Base-by-base conservation (phyloP, 2,113 vertebrate genomes). In the Melanocharis versteri region DNA sequence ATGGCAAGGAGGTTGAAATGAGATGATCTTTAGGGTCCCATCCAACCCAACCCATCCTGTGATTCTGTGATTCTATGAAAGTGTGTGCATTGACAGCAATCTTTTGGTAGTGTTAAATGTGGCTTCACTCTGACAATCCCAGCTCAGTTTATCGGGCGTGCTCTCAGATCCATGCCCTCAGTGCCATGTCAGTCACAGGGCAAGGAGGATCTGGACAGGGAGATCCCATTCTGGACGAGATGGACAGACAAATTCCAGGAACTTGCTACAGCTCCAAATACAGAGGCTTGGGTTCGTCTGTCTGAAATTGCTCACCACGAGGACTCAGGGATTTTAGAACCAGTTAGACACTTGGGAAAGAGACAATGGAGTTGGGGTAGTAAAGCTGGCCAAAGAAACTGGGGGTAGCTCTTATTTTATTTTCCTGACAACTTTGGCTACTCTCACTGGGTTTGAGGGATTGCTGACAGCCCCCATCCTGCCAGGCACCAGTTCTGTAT, bases 1-100 rank as follows among this genome's bases (percentile, higher is more conserved):
- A 11, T 31, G 17, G 14, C 8, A 27, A 26, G 42, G 5, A 0
- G 0, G 5, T 57, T 37, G 31, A 64, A 88, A 72, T 9, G 4
- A 51, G 15, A 11, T 28, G 5, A 27, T 33, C 22, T 57, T 88
- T 65, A 57, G 19, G 9, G 22, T 37, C 2, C 37, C 12, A 65
- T 50, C 50, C 51, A 44, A 65, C 8, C 15, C 50, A 58, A 51
- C 7, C 26, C 31, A 65, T 57, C 17, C 13, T 26, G 4, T 11
- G 23, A n/a, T 7, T 70, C 35, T 35, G 65, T 64, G 50, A 27
- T 57, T 48, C 42, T 72, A 2, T 39, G 39, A 18, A 53, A 58
- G 6, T 14, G 10, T 27, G 21, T 71, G 37, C 17, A 56, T 21
- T 51, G 37, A 61, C 35, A 48, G 28, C 12, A 33, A 61, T 56